Conservation (phyloP, 2,797 vertebrate species). For the Prunella strophiata region DNA sequence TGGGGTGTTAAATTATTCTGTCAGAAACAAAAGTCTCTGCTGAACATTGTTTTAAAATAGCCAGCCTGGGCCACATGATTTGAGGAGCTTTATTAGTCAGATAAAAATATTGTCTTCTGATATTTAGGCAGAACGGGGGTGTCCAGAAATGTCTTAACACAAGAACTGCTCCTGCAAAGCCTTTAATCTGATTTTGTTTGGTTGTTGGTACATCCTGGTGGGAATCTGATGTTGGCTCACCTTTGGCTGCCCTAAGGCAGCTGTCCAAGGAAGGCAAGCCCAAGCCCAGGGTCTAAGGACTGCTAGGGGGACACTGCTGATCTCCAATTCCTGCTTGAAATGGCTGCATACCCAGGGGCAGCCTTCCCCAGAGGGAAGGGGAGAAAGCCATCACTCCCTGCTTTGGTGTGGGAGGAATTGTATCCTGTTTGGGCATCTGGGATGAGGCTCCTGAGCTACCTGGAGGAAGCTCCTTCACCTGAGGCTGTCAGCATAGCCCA, state of each 20-base stretch:
- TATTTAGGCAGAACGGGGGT: neutral
- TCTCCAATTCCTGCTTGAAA: neutral
- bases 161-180: neutral
- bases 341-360: neutral
- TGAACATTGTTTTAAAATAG: neutral
- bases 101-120: neutral
- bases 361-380: neutral
- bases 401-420: neutral
- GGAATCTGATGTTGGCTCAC: neutral
- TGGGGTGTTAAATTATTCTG: neutral
- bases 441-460: neutral
- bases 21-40: slow-evolving; percentile 17
- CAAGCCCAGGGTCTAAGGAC: fast-evolving
- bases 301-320: neutral
- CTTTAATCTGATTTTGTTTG: neutral
- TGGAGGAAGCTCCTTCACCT: neutral
- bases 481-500: neutral
- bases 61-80: neutral
- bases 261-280: neutral
- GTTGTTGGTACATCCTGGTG: neutral
- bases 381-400: neutral
- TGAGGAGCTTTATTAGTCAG: neutral
- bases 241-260: neutral
- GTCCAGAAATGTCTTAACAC: neutral
- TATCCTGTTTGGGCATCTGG: neutral